Evolutionary conservation across 2,888 invertebrate species (phyloP).

Genomic region (Hypomecis atomaria): DNA sequence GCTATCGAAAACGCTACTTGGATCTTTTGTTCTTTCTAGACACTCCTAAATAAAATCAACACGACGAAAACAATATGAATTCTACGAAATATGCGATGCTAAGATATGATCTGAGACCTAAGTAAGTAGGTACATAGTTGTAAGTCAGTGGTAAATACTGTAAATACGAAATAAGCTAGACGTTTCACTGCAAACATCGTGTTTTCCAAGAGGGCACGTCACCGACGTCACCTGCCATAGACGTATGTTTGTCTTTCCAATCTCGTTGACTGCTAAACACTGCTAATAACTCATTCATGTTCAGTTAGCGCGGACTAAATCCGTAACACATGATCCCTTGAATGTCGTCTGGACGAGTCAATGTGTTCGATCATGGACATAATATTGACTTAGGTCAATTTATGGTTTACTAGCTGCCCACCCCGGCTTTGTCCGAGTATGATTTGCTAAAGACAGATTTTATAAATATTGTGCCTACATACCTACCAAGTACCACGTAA

Average conservation of each 20-base stretch:
- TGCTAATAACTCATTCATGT: slow-evolving; percentile 35
- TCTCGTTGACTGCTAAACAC: slow-evolving; percentile 1
- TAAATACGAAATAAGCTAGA: neutral
- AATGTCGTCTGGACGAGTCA: slow-evolving; percentile 2
- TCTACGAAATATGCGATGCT: too few species aligned
- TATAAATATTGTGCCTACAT: too few species aligned
- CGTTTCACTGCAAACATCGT: slow-evolving; percentile 7
- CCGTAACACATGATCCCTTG: slow-evolving; percentile 16
- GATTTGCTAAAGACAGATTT: too few species aligned
- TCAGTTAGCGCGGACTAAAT: slow-evolving; percentile 31
- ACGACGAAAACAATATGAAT: too few species aligned
- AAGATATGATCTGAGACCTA: too few species aligned
- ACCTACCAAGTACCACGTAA: too few species aligned
- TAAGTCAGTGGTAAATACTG: too few species aligned
- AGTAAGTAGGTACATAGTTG: too few species aligned
- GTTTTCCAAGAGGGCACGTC: slow-evolving; percentile 26
- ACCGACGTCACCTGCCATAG: slow-evolving; percentile 26
- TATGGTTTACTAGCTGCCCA: neutral
- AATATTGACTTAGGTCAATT: slow-evolving; percentile 1
- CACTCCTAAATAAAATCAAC: too few species aligned
- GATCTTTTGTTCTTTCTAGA: too few species aligned
- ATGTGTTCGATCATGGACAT: neutral
- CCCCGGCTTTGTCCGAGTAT: too few species aligned
- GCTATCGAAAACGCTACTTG: too few species aligned
- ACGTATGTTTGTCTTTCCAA: slow-evolving; percentile 19